Conservation (phyloP, 2,888 invertebrate genomes). For the Lypha dubia region DNA sequence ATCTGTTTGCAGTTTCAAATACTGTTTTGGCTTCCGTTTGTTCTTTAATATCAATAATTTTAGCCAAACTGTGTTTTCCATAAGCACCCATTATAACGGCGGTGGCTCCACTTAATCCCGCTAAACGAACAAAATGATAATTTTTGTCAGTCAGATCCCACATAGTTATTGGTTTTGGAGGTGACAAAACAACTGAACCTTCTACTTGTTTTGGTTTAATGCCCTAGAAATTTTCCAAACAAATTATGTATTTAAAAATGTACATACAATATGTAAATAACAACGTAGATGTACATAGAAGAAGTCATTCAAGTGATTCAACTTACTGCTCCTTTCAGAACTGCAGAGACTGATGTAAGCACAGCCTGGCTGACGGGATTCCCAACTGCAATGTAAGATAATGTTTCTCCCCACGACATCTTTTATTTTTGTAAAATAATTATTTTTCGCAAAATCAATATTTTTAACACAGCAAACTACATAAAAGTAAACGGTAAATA, state of each 20-base stretch:
- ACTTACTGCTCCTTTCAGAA: slow-evolving; percentile 78
- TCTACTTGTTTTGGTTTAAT: slow-evolving; percentile 74
- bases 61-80: slow-evolving; percentile 89
- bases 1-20: slow-evolving; percentile 94
- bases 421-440: not conserved
- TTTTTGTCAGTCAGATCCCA: slow-evolving; percentile 77
- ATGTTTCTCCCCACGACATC: slow-evolving; percentile 78
- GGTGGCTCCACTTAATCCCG: slow-evolving; percentile 92
- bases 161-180: slow-evolving; percentile 67
- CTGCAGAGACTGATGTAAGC: slow-evolving; percentile 75
- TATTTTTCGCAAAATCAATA: not conserved
- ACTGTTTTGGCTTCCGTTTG: slow-evolving; percentile 88
- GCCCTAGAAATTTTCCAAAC: slow-evolving; percentile 68
- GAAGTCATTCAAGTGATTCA: not conserved
- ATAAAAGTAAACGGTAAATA: not conserved
- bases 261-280: not conserved
- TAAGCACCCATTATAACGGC: slow-evolving; percentile 95
- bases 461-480: not conserved
- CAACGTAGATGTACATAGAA: not conserved
- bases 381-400: slow-evolving; percentile 79
- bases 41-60: slow-evolving; percentile 85
- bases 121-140: slow-evolving; percentile 86
- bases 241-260: not conserved
- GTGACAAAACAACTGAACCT: slow-evolving; percentile 52
- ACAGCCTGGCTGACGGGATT: slow-evolving; percentile 81